Evolutionary conservation across 1,140 invertebrate species (phyloP).

Genomic region (Zaprionus gabonicus): DNA sequence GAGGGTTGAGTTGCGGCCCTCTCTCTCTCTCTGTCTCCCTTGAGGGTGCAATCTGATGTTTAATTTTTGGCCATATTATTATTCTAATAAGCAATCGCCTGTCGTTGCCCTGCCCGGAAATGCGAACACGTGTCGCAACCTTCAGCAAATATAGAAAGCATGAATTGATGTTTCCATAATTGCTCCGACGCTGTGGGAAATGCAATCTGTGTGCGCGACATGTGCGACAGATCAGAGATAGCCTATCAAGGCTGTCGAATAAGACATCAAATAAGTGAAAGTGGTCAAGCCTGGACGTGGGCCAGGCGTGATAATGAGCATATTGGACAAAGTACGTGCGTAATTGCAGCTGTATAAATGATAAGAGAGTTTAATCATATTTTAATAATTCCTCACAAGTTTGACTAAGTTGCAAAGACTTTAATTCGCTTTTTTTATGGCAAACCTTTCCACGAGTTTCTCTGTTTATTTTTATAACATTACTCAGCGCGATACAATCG

Average conservation of each 20-base stretch:
- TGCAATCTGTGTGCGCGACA: conserved; percentile 18
- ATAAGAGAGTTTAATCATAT: neutral
- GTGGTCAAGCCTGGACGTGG: conserved; percentile 16
- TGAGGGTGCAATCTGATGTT: conserved; percentile 55
- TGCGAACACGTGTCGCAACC: conserved; percentile 63
- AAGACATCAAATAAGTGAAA: conserved; percentile 19
- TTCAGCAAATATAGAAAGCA: conserved; percentile 29
- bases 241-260: neutral
- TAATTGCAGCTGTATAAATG: conserved; percentile 3
- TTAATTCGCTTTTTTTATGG: neutral
- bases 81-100: conserved; percentile 71
- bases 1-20: conserved; percentile 30
- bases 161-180: conserved; percentile 12
- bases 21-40: neutral
- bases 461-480: conserved; percentile 14
- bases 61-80: conserved; percentile 66
- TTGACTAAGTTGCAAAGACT: neutral
- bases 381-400: neutral
- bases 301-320: conserved; percentile 29
- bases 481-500: conserved; percentile 26
- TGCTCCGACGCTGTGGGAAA: neutral
- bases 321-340: neutral
- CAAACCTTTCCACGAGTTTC: neutral
- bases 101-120: conserved; percentile 54
- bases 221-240: conserved; percentile 19